Conservation (phyloP, 2,113 vertebrate genomes). For the Strigops habroptila region DNA sequence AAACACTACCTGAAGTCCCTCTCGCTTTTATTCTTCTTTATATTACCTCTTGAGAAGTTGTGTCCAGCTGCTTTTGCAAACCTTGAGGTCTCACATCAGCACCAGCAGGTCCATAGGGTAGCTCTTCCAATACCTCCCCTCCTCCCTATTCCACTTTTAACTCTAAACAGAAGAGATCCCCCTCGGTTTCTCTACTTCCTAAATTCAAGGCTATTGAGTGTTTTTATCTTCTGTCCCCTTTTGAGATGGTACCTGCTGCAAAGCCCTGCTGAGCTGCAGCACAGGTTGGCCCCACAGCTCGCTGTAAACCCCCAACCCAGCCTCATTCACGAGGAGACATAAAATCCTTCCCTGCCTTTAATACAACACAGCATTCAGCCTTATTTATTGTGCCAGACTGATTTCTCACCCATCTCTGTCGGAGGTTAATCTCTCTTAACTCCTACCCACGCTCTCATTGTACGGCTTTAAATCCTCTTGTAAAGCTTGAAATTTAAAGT, state of each 20-base stretch:
- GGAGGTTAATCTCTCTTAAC: background rate
- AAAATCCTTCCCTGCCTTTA: background rate
- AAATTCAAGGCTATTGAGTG: background rate
- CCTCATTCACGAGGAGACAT: background rate
- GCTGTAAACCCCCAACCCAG: background rate
- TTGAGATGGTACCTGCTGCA: background rate
- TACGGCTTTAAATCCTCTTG: background rate
- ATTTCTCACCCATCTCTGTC: background rate
- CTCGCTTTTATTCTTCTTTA: fast-evolving
- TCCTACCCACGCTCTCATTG: background rate
- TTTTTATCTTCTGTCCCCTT: background rate
- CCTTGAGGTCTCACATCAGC: background rate
- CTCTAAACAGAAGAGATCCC: background rate
- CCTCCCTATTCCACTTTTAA: background rate
- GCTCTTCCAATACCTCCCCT: background rate
- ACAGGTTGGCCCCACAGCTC: background rate
- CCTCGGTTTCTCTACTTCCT: background rate
- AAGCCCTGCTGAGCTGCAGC: background rate
- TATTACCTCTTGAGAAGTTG: background rate
- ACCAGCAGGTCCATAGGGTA: fast-evolving
- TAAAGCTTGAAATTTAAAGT: background rate
- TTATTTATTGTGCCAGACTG: background rate
- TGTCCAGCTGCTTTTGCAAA: background rate
- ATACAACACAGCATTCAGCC: background rate
- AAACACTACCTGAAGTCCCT: background rate